A percentile compares a stretch with the other conserved stretches of the same genome.
Evolutionary conservation across 2,888 invertebrate genomes (phyloP).

Genomic region (Chymomyza fuscimana): DNA sequence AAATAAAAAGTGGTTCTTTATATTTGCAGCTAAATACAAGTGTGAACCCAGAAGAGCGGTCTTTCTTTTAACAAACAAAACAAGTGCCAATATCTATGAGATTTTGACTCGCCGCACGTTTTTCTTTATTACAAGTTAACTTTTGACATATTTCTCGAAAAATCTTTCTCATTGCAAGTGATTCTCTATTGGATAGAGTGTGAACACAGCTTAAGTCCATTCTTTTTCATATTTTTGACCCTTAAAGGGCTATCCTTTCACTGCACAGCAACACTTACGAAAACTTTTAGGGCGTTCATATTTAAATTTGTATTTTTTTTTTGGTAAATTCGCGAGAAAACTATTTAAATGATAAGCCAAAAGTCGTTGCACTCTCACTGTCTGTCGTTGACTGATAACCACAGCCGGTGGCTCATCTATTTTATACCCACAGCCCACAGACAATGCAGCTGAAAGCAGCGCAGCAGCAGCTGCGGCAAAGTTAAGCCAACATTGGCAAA

Average conservation of each 20-base stretch:
- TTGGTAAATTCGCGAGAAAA: conserved; percentile 26
- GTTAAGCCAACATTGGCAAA: not conserved
- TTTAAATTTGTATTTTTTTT: conserved; percentile 41
- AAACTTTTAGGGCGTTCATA: conserved; percentile 76
- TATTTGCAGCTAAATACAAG: too few relatives aligned
- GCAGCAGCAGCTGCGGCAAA: conserved; percentile 10
- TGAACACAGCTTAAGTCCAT: not conserved
- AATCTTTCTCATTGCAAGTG: too few relatives aligned
- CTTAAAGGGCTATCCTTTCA: not conserved
- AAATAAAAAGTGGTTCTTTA: too few relatives aligned
- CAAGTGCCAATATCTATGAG: too few relatives aligned
- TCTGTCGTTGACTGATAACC: conserved; percentile 78
- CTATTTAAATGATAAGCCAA: not conserved
- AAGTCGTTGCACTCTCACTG: conserved; percentile 71
- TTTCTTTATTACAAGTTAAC: too few relatives aligned
- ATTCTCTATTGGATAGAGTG: not conserved
- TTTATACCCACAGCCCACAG: conserved; percentile 75
- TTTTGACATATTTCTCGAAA: too few relatives aligned
- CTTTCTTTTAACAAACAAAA: too few relatives aligned
- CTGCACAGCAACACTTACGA: conserved; percentile 70
- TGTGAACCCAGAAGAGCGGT: too few relatives aligned
- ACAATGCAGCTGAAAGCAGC: conserved; percentile 30
- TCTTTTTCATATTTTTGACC: not conserved
- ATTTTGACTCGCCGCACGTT: too few relatives aligned
- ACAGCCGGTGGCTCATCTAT: conserved; percentile 74